Evolutionary conservation across 2,113 vertebrate genomes (phyloP), one percentile per base, ranked within the genome.

Genomic region (Mirza zaza): DNA sequence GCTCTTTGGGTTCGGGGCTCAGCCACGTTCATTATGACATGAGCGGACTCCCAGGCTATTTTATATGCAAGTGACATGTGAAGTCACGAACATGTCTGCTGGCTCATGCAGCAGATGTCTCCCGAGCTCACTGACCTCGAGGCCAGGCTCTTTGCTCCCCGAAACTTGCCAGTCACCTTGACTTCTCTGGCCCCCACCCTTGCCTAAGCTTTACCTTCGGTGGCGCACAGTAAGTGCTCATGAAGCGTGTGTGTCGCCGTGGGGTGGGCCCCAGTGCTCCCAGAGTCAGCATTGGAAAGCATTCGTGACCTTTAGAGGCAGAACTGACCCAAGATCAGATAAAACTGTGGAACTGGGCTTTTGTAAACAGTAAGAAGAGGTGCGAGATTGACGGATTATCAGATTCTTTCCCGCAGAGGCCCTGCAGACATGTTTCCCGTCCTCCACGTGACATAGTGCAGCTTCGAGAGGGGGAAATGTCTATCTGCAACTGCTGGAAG

Each of bases 251-350:
- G 6, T 52, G 48, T 36, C 6, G 1, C 57, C 36, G 7, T 34
- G n/a, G 14, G 9, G 4, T 6, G 0, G 6, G 17, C n/a, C 39
- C 67, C 18, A 23, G n/a, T 0, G 1, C 71, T 32, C 25, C 45
- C 48, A 21, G 15, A 52, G 68, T 23, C 1, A 0, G 32, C 61
- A 21, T 70, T 15, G 70, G 18, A 67, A 87, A 25, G 36, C 80
- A 75, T 42, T 15, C 17, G 18, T 13, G 17, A 39, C 71, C 29
- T 34, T 81, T 15, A 52, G 25, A 65, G 32, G 14, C 65, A 45
- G 52, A 81, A 52, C 39, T 34, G 3, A 32, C 6, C 9, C 8
- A 5, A 15, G 50, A 63, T 71, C 15, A 76, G 34, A 8, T 20
- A n/a, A 91, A 88, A 39, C 73, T 57, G 21, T 12, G 48, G 14